phyloP scores from a whole-genome alignment of 1,140 invertebrate species.

The Ctenoplectra terminalis region DNA sequence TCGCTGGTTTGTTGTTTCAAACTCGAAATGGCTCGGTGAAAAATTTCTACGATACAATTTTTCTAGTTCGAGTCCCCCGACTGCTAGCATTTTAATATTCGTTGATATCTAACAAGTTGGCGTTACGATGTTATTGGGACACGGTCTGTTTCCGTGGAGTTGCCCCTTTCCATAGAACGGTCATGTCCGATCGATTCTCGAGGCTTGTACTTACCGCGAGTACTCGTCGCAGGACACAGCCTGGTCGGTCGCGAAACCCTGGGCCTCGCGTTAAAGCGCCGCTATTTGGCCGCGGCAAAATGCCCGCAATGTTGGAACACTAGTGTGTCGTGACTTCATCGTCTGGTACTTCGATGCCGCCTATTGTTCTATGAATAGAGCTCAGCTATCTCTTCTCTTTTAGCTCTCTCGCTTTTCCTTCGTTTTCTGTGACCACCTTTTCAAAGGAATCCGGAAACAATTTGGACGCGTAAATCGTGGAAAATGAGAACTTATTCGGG shows the following conservation, averaged over 20 bases:
- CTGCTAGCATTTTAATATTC: too few relatives aligned
- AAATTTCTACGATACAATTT: too few relatives aligned
- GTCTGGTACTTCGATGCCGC: slow-evolving; percentile 66
- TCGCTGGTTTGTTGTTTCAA: neutral
- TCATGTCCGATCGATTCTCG: slow-evolving; percentile 43
- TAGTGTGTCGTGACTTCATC: slow-evolving; percentile 72
- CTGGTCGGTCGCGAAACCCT: too few relatives aligned
- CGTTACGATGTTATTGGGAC: slow-evolving; percentile 9
- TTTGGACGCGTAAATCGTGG: too few relatives aligned
- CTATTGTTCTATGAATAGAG: slow-evolving; percentile 70
- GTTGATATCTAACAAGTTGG: too few relatives aligned
- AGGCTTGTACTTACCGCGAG: slow-evolving; percentile 29
- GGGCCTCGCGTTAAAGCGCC: slow-evolving; percentile 58
- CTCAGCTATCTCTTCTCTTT: slow-evolving; percentile 43
- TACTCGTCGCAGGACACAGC: too few relatives aligned
- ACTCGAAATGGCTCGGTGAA: too few relatives aligned
- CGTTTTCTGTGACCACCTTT: slow-evolving; percentile 41
- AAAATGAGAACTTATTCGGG: too few relatives aligned
- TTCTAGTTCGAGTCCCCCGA: too few relatives aligned
- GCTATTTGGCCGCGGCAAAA: slow-evolving; percentile 46
- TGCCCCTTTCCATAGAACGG: neutral
- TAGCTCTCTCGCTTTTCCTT: neutral
- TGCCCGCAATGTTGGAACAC: slow-evolving; percentile 59
- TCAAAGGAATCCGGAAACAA: slow-evolving; percentile 27
- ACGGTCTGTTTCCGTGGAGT: slow-evolving; percentile 34